A percentile compares a stretch with the other conserved stretches of the same genome.
Evolutionary conservation across 2,888 invertebrate species (phyloP).

Genomic region (Hermaeophaga mercurialis): DNA sequence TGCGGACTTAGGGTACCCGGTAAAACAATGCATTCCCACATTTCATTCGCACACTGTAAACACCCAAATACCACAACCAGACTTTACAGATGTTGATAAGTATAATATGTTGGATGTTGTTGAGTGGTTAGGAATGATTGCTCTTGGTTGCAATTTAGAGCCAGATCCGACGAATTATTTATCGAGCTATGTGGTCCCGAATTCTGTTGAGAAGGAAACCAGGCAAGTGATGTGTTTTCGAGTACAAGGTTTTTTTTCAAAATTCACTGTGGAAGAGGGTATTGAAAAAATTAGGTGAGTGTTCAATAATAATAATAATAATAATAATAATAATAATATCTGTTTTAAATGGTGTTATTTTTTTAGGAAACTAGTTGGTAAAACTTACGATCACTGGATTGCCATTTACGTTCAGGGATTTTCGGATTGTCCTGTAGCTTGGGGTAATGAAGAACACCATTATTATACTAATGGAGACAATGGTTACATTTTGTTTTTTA

Average conservation of each 20-base stretch:
- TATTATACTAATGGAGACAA: conserved; percentile 61
- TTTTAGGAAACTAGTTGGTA: background rate
- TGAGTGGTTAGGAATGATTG: conserved; percentile 64
- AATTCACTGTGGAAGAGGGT: conserved; percentile 53
- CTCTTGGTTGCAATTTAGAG: conserved; percentile 55
- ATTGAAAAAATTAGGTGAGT: conserved; percentile 27
- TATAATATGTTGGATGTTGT: conserved; percentile 54
- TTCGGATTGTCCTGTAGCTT: conserved; percentile 61
- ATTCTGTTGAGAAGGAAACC: conserved; percentile 49
- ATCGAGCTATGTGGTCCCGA: conserved; percentile 55
- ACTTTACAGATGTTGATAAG: conserved; percentile 41
- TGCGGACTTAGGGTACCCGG: conserved; percentile 55
- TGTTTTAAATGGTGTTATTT: no score
- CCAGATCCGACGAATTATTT: conserved; percentile 47
- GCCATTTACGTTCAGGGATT: conserved; percentile 64
- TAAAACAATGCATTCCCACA: conserved; percentile 57
- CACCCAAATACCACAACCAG: conserved; percentile 54
- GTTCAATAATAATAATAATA: no score
- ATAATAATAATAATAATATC: no score
- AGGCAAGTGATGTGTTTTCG: conserved; percentile 54
- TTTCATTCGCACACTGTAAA: conserved; percentile 50
- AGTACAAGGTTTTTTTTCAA: conserved; percentile 61
- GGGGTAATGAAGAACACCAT: conserved; percentile 58
- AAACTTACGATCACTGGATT: conserved; percentile 52
- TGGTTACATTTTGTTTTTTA: conserved; percentile 58